These are phyloP conservation scores for Argyrosomus japonicus DNA, from an alignment of 2,113 vertebrate species.

Conservation along the genomic window DNA sequence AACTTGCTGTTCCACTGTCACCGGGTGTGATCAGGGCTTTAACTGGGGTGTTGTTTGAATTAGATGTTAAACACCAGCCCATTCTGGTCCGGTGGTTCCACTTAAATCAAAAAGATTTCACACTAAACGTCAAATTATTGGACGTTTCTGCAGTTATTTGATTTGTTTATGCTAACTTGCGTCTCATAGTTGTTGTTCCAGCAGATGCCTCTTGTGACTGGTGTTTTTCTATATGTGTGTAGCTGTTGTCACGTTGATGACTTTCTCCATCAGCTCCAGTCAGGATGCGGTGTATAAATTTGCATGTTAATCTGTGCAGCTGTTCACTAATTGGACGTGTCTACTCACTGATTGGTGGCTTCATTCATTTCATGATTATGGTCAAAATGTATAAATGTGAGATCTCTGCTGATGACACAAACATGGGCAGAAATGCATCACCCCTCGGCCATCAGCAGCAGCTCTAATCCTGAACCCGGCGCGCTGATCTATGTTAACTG, in stretches of 20 bases:
- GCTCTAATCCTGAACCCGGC: slow-evolving; percentile 44
- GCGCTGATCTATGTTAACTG: slow-evolving; percentile 5
- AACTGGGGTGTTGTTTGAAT: too few species aligned
- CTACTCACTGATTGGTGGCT: slow-evolving; percentile 45
- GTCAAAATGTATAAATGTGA: background rate
- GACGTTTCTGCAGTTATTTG: too few species aligned
- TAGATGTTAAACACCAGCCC: too few species aligned
- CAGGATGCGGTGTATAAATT: slow-evolving; percentile 54
- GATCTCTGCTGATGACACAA: background rate
- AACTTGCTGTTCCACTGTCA: too few species aligned
- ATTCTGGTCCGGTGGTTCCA: too few species aligned
- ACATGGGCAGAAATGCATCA: background rate
- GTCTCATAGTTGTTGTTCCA: too few species aligned
- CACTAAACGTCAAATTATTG: too few species aligned
- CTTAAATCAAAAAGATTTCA: too few species aligned
- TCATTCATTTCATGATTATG: slow-evolving; percentile 1
- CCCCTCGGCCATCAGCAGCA: slow-evolving; percentile 13
- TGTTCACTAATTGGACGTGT: slow-evolving; percentile 50
- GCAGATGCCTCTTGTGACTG: background rate
- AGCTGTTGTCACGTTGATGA: background rate
- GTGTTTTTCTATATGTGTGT: background rate
- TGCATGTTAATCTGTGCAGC: slow-evolving; percentile 60
- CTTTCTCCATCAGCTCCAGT: slow-evolving; percentile 18
- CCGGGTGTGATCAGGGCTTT: too few species aligned
- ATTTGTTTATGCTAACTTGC: too few species aligned